A percentile compares a stretch with the other conserved stretches of the same genome.
phyloP scores from a whole-genome alignment of 1,140 invertebrate species.

The Drosophila bocqueti region DNA sequence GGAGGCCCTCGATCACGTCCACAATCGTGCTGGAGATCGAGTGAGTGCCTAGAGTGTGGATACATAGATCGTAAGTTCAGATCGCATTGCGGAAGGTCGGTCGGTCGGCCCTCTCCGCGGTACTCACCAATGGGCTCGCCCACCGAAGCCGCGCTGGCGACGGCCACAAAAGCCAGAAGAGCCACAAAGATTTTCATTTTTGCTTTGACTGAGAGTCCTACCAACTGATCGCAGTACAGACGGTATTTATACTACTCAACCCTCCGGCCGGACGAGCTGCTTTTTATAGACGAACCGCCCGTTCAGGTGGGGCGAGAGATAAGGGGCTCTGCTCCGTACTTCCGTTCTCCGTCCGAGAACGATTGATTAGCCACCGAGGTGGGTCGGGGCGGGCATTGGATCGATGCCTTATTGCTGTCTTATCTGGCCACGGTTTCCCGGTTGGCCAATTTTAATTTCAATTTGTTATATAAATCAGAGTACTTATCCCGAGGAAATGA shows the following conservation, averaged over 20 bases:
- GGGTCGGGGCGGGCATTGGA: conserved; percentile 6
- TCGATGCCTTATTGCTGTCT: conserved; percentile 45
- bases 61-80: background rate
- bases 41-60: conserved; percentile 22
- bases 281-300: conserved; percentile 73
- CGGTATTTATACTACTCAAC: conserved; percentile 78
- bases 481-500: conserved; percentile 36
- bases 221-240: conserved; percentile 63
- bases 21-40: conserved; percentile 72
- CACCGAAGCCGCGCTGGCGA: conserved; percentile 60
- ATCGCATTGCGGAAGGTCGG: too few relatives aligned
- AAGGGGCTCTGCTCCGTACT: conserved; percentile 32
- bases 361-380: conserved; percentile 31
- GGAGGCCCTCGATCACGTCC: conserved; percentile 53
- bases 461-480: conserved; percentile 37
- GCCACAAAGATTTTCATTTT: conserved; percentile 56
- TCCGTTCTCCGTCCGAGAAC: conserved; percentile 17
- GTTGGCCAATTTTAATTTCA: conserved; percentile 43
- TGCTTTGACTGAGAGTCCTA: conserved; percentile 63
- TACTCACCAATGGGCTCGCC: conserved; percentile 63
- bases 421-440: conserved; percentile 30
- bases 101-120: too few relatives aligned
- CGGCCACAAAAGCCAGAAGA: conserved; percentile 72
- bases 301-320: conserved; percentile 38
- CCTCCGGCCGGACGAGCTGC: conserved; percentile 8